phyloP scores from a whole-genome alignment of 2,888 invertebrate species.

The Polia nebulosa region DNA sequence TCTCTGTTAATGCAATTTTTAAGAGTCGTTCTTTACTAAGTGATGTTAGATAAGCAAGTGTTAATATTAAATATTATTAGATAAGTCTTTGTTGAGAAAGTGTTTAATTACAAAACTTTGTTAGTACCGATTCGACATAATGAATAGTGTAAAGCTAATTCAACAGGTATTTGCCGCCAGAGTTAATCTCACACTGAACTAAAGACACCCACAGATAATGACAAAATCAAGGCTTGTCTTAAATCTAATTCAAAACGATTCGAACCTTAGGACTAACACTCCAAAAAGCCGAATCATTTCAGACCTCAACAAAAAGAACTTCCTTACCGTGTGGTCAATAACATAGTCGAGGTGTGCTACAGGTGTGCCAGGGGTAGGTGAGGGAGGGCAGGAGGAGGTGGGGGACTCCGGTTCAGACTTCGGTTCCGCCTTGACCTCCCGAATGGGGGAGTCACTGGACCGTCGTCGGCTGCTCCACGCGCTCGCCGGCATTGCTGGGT shows the following conservation, averaged over 20 bases:
- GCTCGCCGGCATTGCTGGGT: slow-evolving; percentile 94
- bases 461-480: slow-evolving; percentile 87
- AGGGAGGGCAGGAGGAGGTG: slow-evolving; percentile 93
- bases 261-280: background rate
- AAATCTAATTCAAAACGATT: background rate
- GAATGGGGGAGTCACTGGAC: slow-evolving; percentile 80
- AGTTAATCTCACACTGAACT: background rate
- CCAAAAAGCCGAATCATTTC: background rate
- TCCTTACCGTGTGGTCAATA: slow-evolving; percentile 92
- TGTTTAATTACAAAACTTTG: background rate
- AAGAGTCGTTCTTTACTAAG: slow-evolving; percentile 9
- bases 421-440: slow-evolving; percentile 94
- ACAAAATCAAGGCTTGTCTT: background rate
- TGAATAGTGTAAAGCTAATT: background rate
- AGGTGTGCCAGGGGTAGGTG: slow-evolving; percentile 92
- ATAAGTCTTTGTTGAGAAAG: slow-evolving; percentile 10
- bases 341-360: slow-evolving; percentile 91
- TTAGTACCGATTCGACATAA: background rate
- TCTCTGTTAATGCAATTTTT: slow-evolving; percentile 28
- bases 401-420: slow-evolving; percentile 94
- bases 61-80: slow-evolving; percentile 19
- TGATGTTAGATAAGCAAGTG: slow-evolving; percentile 19
- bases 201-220: background rate
- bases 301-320: background rate
- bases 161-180: background rate